Conservation (phyloP, 2,113 vertebrate genomes). For the Periophthalmodon schlosseri region DNA sequence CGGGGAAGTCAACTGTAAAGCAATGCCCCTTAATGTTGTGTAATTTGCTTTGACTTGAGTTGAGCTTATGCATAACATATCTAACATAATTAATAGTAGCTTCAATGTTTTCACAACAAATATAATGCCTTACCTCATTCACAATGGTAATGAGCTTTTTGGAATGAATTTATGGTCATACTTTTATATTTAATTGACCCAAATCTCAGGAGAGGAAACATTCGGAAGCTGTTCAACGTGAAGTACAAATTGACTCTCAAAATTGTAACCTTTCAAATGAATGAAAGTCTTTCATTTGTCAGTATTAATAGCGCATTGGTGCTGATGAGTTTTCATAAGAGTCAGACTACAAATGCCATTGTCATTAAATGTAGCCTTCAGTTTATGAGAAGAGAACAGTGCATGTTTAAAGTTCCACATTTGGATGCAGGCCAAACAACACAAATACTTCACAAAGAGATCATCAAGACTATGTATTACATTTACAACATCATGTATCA, state of each 20-base stretch:
- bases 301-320: not conserved
- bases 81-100: not conserved
- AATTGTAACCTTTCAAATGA: not conserved
- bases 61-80: not conserved
- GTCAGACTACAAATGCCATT: constrained; percentile 1
- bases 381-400: not conserved
- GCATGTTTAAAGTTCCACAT: constrained; percentile 5
- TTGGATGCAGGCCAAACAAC: not conserved
- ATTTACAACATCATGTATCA: too few species aligned
- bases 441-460: not conserved
- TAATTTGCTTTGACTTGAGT: not conserved
- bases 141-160: not conserved
- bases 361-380: not conserved
- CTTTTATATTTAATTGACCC: not conserved
- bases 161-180: not conserved
- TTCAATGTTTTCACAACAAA: not conserved
- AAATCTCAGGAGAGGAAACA: not conserved
- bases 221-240: not conserved
- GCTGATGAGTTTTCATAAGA: not conserved
- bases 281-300: constrained; percentile 1
- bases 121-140: not conserved
- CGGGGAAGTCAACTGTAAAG: not conserved
- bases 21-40: not conserved
- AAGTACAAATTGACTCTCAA: not conserved
- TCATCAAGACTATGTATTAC: too few species aligned